Base-by-base conservation (phyloP, 2,888 invertebrate genomes). In the Petrolisthes cinctipes region DNA sequence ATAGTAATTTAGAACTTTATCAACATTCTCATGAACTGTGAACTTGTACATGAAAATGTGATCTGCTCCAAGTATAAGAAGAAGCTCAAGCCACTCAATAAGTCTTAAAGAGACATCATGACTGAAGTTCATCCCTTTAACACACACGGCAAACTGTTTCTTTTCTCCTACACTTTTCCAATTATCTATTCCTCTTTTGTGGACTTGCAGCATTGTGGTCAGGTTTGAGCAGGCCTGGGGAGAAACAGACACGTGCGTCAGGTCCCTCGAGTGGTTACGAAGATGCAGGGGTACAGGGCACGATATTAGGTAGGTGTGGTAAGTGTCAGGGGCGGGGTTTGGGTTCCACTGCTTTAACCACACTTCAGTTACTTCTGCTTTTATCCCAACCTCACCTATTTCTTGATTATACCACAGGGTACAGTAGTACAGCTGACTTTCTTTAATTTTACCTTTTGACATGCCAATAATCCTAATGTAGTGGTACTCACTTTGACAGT, bases 21-120 rank as follows among this genome's bases (percentile, higher is more conserved):
- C 93, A 75, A 94, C 94, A 90, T 94, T 93, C 85, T 93, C 93
- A 91, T 94, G 94, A 23, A 96, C 93, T 87, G 93, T 93, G 92
- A 95, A 95, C 61, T 95, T 93, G 92, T 96, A 96, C 83, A 96
- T 93, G 91, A 95, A 94, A 91, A 96, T 94, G 91, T 94, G 93
- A 89, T 95, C 94, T 9, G 95, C 96, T 20, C 96, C 96, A 20
- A 96, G 93, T 90, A 96, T 93, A 91, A 94, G 94, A 91, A 95
- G 94, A 0, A 95, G 93, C 93, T 96, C 95, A 88, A 96, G 94
- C 95, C 96, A 96, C 92, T 96, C 95, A 4, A 96, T 93, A 82
- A 96, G 92, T 85, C 93, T 94, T 54, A 93, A 93, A 5, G 95
- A 95, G 81, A 95, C 94, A 91, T 96, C 95, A 90, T 94, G 93